These are phyloP conservation scores for Phrixothrix hirtus DNA, from an alignment of 2,888 invertebrate species.

Conservation along the genomic window DNA sequence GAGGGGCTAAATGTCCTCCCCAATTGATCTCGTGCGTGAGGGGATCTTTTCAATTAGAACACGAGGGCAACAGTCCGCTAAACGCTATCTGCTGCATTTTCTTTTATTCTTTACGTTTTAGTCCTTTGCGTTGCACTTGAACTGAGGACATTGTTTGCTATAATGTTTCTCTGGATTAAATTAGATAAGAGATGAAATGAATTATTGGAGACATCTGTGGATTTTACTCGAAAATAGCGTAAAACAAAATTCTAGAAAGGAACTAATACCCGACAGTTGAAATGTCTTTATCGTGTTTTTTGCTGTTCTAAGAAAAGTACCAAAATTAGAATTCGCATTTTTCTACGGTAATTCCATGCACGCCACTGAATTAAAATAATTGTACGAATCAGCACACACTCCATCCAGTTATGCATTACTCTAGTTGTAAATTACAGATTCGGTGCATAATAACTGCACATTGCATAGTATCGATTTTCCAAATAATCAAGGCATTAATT, in stretches of 20 bases:
- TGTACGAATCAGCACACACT: no score
- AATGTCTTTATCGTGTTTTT: constrained; percentile 23
- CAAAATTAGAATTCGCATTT: constrained; percentile 22
- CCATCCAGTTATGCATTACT: no score
- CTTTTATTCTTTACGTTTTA: constrained; percentile 21
- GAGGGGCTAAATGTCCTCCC: constrained; percentile 18
- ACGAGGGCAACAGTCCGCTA: constrained; percentile 30
- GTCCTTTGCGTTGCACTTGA: constrained; percentile 30
- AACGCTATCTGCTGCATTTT: constrained; percentile 25
- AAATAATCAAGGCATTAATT: no score
- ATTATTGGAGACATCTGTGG: constrained; percentile 24
- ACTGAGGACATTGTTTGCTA: constrained; percentile 33
- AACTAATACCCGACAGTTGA: constrained; percentile 14
- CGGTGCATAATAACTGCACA: no score
- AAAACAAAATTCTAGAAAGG: constrained; percentile 8
- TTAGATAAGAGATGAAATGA: constrained; percentile 33
- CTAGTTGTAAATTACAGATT: no score
- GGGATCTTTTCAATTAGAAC: constrained; percentile 33
- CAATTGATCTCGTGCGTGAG: constrained; percentile 27
- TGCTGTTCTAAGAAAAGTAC: constrained; percentile 8
- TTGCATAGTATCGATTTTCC: no score
- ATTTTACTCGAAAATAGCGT: constrained; percentile 27
- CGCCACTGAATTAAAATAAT: no score
- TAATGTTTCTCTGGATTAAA: constrained; percentile 37
- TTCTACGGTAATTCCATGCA: constrained; percentile 4